Evolutionary conservation across 2,113 vertebrate species (phyloP), one percentile per base, ranked within the genome.

Genomic region (Boulengeromyrus knoepffleri): DNA sequence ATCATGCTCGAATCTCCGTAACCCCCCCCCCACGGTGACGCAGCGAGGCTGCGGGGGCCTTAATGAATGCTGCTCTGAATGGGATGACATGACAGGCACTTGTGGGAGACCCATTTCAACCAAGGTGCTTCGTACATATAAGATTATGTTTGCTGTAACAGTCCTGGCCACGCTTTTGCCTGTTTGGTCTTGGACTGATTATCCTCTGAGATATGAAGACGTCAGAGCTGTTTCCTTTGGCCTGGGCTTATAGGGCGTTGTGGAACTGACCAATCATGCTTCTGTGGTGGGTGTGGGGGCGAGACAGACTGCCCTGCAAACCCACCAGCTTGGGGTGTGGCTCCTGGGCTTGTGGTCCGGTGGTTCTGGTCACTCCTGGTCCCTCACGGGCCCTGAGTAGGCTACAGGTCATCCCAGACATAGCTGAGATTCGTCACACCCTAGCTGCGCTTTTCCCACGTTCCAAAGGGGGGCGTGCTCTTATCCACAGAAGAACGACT

Each of bases 281-380:
- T 90, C 90, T 53, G 0, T 91, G 46, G 92, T 93, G 91, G 92
- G 93, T 80, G 90, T 47, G 89, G 52, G 89, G 17, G 36, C 1
- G 21, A 6, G 45, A 3, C 3, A 46, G 21, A 9, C 83, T 24
- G 80, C 45, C 80, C 42, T 84, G 36, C 17, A 84, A 21, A 80
- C 36, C 31, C 74, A 1, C 15, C 74, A 5, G 6, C 74, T 39
- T 90, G 46, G 87, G 90, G 93, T 90, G 91, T 91, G 92, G 92
- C 91, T 53, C 17, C 21, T 1, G 19, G 80, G 88, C 87, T 89
- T 90, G 77, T 87, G 45, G 66, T 90, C 91, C 19, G 85, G 27
- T 36, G 90, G 62, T 93, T 92, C 94, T 93, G 93, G 94, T 93
- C 93, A 91, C 91, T 85, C 90, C 36, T 17, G 74, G 74, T 42